phyloP scores from a whole-genome alignment of 2,113 vertebrate genomes.

The Xiphophorus couchianus region DNA sequence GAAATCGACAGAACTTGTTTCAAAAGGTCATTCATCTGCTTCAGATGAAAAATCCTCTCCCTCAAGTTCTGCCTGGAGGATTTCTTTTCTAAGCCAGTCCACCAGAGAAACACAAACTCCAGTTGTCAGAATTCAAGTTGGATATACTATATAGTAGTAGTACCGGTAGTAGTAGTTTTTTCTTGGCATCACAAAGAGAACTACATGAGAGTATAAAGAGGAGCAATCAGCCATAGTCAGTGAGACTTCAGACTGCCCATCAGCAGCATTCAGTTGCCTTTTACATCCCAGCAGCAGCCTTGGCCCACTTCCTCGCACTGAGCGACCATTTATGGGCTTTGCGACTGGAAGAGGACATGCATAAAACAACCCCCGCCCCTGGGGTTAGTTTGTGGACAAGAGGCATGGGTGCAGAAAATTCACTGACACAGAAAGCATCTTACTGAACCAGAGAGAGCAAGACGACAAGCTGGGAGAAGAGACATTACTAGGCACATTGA shows the following conservation, averaged over 20 bases:
- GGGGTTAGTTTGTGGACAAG: conserved; percentile 57
- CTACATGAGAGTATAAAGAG: conserved; percentile 4
- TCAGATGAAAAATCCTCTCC: no score
- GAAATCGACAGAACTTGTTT: no score
- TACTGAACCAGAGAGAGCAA: conserved; percentile 44
- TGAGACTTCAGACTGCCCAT: conserved; percentile 29
- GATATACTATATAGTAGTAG: no score
- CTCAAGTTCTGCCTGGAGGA: no score
- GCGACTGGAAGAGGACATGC: conserved; percentile 49
- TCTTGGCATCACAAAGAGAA: conserved; percentile 17
- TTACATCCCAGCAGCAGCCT: conserved; percentile 27
- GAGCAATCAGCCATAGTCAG: conserved; percentile 21
- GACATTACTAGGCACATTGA: background rate
- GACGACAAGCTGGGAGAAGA: conserved; percentile 12
- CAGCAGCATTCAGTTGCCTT: conserved; percentile 32
- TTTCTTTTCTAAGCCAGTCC: no score
- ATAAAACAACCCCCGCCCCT: conserved; percentile 66
- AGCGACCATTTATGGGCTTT: conserved; percentile 63
- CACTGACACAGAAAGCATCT: conserved; percentile 69
- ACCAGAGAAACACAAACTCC: no score
- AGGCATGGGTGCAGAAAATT: conserved; percentile 63
- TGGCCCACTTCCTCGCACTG: conserved; percentile 42
- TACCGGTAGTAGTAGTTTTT: background rate
- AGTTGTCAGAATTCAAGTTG: no score
- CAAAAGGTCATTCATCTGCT: no score